Evolutionary conservation across 1,140 invertebrate species (phyloP), one percentile per base, ranked within the genome.

Genomic region (Drosophila kanapiae): DNA sequence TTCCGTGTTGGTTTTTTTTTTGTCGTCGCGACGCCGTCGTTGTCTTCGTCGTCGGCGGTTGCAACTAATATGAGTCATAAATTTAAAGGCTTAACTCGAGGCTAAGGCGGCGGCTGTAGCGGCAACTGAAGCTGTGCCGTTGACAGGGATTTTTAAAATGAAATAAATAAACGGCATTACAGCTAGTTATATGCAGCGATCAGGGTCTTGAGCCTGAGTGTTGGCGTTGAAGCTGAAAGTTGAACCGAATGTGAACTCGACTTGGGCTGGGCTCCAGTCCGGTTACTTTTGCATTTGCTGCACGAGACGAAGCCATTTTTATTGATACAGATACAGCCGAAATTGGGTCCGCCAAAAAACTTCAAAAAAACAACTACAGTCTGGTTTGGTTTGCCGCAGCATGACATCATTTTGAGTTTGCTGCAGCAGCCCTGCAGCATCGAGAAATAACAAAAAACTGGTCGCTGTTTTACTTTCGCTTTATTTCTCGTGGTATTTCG

Each of bases 21-120:
- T 59, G 23, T 37, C 29, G 64, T 48, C 47, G 45, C 74, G 51
- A 33, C 40, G 57, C n/a, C 42, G 65, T 9, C 31, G 69, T 14
- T 7, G 45, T 14, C 31, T 6, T 29, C 45, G 59, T n/a, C 74
- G 43, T 23, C 70, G 42, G 42, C 48, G 54, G 23, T 56, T 76
- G 84, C 80, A 82, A 64, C 82, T 87, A 86, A 87, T 87, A 91
- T 90, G 85, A 90, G 71, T 90, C 85, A 90, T 88, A 88, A 88
- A 88, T 88, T 74, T 81, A 78, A 80, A 84, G 85, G 64, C 85
- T 87, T 80, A 83, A 79, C 76, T 87, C 82, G 84, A 56, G 74
- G 53, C 53, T 57, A 54, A 75, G 53, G 53, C 53, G 53, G 53
- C 53, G 53, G 4, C 35, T 16, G 48, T 10, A 31, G 42, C 51